These are phyloP conservation scores for Eulemur mongoz DNA, from an alignment of 2,797 vertebrate species.

Conservation along the genomic window DNA sequence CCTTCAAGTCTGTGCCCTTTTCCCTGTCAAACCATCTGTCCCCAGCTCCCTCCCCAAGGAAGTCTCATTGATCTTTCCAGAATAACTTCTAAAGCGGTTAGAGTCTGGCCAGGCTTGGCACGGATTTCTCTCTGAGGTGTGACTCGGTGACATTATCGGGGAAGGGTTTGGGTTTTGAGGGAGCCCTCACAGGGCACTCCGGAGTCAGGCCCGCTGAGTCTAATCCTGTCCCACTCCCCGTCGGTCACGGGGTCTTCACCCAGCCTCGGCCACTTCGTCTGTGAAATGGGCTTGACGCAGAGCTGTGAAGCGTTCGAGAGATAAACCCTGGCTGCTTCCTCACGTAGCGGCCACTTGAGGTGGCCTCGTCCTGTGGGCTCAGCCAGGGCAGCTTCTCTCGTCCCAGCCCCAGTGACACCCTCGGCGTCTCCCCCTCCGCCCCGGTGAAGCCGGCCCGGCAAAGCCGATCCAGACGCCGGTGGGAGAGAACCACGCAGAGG, in stretches of 20 bases:
- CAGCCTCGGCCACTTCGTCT: background rate
- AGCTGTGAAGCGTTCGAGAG: accelerated
- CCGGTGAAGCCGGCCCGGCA: too few species aligned
- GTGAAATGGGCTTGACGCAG: background rate
- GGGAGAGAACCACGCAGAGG: accelerated
- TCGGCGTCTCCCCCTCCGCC: too few species aligned
- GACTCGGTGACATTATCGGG: background rate
- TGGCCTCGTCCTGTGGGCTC: accelerated
- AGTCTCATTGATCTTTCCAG: background rate
- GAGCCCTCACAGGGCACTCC: background rate
- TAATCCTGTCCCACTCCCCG: too few species aligned
- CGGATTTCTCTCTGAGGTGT: background rate
- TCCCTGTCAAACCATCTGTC: background rate
- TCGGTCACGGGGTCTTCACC: background rate
- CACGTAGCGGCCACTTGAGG: accelerated
- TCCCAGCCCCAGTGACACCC: accelerated
- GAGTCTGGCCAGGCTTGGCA: background rate
- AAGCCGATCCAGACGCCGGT: accelerated
- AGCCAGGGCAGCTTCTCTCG: accelerated
- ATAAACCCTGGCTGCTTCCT: accelerated
- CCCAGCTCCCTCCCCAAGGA: background rate
- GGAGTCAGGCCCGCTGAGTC: background rate
- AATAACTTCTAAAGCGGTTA: background rate
- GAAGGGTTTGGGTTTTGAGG: background rate
- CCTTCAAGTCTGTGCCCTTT: background rate